Conservation (phyloP, 2,113 vertebrate genomes). For the Laticauda colubrina region DNA sequence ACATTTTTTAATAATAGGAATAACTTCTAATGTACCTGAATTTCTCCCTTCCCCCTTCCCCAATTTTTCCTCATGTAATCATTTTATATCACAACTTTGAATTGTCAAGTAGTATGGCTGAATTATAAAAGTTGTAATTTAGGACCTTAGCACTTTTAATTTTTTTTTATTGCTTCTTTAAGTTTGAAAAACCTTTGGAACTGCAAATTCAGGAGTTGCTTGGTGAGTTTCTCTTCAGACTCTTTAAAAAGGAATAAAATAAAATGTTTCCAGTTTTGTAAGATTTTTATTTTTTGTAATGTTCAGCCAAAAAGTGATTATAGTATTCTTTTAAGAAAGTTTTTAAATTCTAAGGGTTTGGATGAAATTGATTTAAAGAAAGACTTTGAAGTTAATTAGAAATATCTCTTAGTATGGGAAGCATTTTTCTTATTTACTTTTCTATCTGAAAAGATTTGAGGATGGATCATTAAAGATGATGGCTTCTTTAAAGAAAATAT, state of each 20-base stretch:
- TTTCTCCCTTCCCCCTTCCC: neutral
- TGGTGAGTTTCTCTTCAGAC: neutral
- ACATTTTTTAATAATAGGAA: neutral
- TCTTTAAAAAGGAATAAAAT: neutral
- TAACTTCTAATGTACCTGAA: neutral
- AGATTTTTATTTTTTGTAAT: neutral
- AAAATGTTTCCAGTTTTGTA: neutral
- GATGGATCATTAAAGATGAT: neutral
- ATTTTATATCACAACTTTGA: neutral
- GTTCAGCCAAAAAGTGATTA: neutral
- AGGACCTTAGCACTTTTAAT: neutral
- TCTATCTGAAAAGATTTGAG: neutral
- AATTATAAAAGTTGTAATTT: neutral
- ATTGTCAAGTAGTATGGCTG: neutral
- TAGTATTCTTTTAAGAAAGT: neutral
- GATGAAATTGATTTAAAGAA: neutral
- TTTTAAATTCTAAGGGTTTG: neutral
- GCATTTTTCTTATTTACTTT: neutral
- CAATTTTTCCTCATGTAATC: neutral
- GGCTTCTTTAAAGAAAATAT: neutral
- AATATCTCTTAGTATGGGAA: neutral
- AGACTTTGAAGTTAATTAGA: neutral
- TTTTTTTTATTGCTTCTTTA: neutral
- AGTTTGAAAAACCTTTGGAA: neutral
- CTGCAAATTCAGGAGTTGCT: neutral